Base-by-base conservation (phyloP, 2,888 invertebrate genomes). In the Brachypterus glaber region DNA sequence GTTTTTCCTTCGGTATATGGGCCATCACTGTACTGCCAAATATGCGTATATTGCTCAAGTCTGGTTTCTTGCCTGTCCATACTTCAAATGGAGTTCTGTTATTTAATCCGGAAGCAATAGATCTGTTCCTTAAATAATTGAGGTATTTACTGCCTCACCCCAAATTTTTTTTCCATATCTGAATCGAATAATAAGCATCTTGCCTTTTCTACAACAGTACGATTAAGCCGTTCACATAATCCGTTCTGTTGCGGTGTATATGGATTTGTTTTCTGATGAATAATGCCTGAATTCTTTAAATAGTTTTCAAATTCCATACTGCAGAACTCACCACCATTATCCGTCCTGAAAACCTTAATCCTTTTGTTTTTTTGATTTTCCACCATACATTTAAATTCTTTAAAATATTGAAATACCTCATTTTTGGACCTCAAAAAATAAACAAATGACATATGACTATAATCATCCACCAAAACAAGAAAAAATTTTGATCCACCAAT, bases 21-120 rank as follows among this genome's bases (percentile, higher is more conserved):
- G 47, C 49, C 46, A 55, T 55, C 3, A 50, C 54, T 27, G 48
- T 33, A 13, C 49, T 48, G 11, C 62, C 63, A 53, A 66, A 66
- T 25, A 58, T 50, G 24, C 51, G 39, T 12, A 63, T 17, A 18
- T 59, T 47, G 29, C 38, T 44, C 1, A 67, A 18, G 40, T 57
- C 44, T 11, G 59, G 58, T 46, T 56, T 60, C 2, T 37, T 34
- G 13, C 51, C 48, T 16, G 50, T 17, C 39, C 43, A 47, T 14
- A 37, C 16, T 41, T 45, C 37, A 17, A 18, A 34, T n/a, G 41
- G 33, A 2, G 44, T 42, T 38, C 37, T 42, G n/a, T n/a, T n/a
- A 9, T 27, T 13, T 9, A 27, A 11, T 27, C 27, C 27, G 5
- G 27, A 5, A 11, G 12, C 21, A 21, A 21, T 9, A 9, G 7